Evolutionary conservation across 1,140 invertebrate genomes (phyloP), one percentile per base, ranked within the genome.

Genomic region (Geopemphigus sp.): DNA sequence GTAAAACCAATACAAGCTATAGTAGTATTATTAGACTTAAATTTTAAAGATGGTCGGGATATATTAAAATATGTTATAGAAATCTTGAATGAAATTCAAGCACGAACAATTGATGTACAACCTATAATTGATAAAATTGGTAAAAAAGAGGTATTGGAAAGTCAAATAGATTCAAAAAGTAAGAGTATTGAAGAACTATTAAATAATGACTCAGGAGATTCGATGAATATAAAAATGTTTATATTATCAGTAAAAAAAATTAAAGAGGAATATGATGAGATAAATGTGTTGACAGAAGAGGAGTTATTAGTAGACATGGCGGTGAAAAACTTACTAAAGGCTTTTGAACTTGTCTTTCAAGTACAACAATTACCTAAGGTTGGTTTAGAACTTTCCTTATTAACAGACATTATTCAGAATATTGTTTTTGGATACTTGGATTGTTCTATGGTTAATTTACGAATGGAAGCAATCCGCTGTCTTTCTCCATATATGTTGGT

Each of bases 361-460:
- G 45, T 78, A 29, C 74, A 78, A 50, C 74, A 78, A 26, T 63
- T 63, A 26, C n/a, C 39, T 0, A 78, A 63, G 39, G 57, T 78
- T 47, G 22, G 39, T 47, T 8, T 5, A 24, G 57, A 78, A 63
- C 45, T 61, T 26, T 78, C 74, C 1, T 19, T 78, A 63, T 47
- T 78, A 63, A 78, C 74, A 47, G 74, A 78, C 61, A 78, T 78
- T 61, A 47, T 59, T 63, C 39, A 78, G 29, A 78, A 78, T 1
- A 29, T 78, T 78, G 24, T 78, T 26, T 39, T 63, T 26, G 57
- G 17, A 19, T 78, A 26, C 17, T 63, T 78, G 14, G 22, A 78
- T 11, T 78, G 74, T 78, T 50, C 39, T 19, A 26, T 29, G 19
- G 57, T 63, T 11, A n/a, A 61, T 1, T 1, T 78, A 24, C 56